Evolutionary conservation across 2,113 vertebrate species (phyloP).

Genomic region (Aleadryas rufinucha): DNA sequence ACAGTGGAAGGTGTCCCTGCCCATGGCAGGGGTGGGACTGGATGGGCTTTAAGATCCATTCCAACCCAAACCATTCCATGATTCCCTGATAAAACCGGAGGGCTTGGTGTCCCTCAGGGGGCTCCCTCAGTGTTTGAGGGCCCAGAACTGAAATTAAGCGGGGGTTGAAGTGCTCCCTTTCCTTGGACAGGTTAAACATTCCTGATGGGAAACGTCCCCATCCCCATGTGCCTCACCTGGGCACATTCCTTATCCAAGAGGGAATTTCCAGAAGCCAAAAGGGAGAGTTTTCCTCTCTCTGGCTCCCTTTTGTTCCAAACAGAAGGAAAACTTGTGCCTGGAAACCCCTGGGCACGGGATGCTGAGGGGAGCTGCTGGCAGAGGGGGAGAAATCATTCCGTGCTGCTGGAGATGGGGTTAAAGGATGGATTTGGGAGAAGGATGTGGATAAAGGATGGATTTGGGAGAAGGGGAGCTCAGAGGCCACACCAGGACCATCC

Average conservation of each 20-base stretch:
- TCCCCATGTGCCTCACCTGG: neutral
- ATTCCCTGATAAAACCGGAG: neutral
- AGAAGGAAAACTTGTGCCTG: rapidly evolving
- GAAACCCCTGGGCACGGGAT: rapidly evolving
- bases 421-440: neutral
- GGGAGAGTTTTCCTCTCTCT: neutral
- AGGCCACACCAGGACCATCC: too few relatives aligned
- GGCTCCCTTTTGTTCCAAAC: neutral
- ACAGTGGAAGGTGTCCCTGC: neutral
- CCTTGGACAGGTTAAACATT: neutral
- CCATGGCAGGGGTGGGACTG: neutral
- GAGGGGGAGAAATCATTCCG: rapidly evolving
- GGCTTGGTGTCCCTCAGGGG: neutral
- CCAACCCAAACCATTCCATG: neutral
- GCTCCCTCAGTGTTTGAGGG: neutral
- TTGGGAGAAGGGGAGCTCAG: neutral
- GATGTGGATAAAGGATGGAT: neutral
- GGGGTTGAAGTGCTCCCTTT: neutral
- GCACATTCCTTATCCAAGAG: neutral
- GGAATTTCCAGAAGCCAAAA: neutral
- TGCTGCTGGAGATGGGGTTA: neutral
- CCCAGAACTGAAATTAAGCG: neutral
- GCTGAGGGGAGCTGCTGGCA: neutral
- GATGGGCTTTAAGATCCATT: neutral
- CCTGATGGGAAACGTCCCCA: neutral